A percentile compares a stretch with the other conserved stretches of the same genome.
Evolutionary conservation across 2,113 vertebrate species (phyloP).

Genomic region (Psilopsiagon aurifrons): DNA sequence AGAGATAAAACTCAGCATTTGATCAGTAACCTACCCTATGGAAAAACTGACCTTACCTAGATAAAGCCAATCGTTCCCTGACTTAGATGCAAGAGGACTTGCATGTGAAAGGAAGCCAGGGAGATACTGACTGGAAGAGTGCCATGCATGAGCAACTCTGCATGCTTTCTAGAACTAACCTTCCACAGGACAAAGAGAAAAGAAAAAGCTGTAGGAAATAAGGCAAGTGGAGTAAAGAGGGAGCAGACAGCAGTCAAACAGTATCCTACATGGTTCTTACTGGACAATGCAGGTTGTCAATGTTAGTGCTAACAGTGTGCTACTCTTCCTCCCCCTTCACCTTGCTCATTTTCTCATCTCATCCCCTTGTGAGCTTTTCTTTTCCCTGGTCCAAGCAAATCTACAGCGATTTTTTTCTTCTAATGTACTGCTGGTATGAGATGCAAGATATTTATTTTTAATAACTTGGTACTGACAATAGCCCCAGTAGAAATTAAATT

Average conservation of each 20-base stretch:
- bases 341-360: background rate
- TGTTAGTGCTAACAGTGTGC: background rate
- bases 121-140: background rate
- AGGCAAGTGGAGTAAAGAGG: background rate
- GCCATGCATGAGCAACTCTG: background rate
- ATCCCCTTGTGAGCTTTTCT: background rate
- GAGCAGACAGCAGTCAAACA: background rate
- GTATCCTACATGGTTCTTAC: background rate
- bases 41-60: background rate
- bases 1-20: background rate
- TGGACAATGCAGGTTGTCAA: background rate
- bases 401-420: background rate
- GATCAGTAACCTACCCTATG: background rate
- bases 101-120: background rate
- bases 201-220: background rate
- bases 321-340: background rate
- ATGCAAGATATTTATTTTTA: slow-evolving; percentile 35
- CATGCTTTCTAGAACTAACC: background rate
- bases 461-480: slow-evolving; percentile 35
- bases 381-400: background rate
- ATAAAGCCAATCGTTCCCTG: background rate
- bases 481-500: slow-evolving; percentile 13
- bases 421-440: background rate
- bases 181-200: background rate
- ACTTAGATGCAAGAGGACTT: background rate